Percentiles rank a stretch among this genome's conserved stretches.
These are phyloP conservation scores for Pangasius macronema DNA, from an alignment of 2,797 vertebrate species.

Conservation along the genomic window DNA sequence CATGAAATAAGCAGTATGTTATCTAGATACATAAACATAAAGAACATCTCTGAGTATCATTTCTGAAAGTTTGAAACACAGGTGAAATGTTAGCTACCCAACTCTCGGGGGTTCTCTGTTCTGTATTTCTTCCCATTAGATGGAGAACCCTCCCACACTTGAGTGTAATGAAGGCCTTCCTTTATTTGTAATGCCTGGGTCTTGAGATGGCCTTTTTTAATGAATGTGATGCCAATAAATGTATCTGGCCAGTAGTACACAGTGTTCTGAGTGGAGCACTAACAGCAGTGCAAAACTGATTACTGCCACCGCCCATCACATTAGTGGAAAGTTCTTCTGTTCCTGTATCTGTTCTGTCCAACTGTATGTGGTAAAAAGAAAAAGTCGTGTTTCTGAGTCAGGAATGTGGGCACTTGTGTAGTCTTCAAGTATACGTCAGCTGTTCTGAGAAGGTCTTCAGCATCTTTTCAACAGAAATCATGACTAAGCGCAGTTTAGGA, in stretches of 20 bases:
- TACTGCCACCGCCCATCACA: not conserved
- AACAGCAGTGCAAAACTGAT: not conserved
- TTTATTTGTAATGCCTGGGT: not conserved
- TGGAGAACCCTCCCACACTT: not conserved
- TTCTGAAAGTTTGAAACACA: not conserved
- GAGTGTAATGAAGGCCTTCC: not conserved
- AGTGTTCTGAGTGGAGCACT: not conserved
- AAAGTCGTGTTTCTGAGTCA: slow-evolving; percentile 10
- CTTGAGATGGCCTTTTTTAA: not conserved
- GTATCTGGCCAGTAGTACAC: not conserved
- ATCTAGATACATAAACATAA: not conserved
- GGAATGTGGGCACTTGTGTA: slow-evolving; percentile 6
- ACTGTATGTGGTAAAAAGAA: not conserved
- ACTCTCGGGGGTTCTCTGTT: not conserved
- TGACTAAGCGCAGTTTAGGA: slow-evolving; percentile 26
- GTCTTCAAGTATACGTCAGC: slow-evolving; percentile 25
- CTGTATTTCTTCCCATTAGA: not conserved
- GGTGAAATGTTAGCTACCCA: not conserved
- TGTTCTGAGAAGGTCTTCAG: slow-evolving; percentile 31
- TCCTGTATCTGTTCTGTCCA: slow-evolving; percentile 33
- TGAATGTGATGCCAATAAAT: not conserved
- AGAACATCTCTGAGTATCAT: not conserved
- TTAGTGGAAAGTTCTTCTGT: not conserved
- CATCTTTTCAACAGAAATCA: slow-evolving; percentile 16
- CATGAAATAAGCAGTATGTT: not conserved